Evolutionary conservation across 2,113 vertebrate genomes (phyloP).

Genomic region (Galeopterus variegatus): DNA sequence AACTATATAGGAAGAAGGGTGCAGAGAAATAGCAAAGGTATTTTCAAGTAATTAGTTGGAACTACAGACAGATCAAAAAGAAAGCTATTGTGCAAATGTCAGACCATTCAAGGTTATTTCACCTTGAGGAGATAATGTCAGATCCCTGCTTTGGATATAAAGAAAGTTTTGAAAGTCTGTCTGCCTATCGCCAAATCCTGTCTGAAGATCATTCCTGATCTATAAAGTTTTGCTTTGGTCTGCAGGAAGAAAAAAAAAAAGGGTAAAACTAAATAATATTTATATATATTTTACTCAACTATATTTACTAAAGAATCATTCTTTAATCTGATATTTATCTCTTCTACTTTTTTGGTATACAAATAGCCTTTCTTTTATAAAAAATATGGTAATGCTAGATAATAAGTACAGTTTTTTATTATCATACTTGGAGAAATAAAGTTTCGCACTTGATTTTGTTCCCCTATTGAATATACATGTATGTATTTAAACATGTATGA

Average conservation of each 20-base stretch:
- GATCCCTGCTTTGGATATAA: conserved; percentile 65
- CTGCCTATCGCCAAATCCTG: conserved; percentile 32
- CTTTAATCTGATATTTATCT: conserved; percentile 26
- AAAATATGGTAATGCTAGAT: not conserved
- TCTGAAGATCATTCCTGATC: conserved; percentile 37
- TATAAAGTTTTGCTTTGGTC: not conserved
- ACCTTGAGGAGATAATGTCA: conserved; percentile 80
- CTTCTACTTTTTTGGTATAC: not conserved
- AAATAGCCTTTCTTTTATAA: conserved; percentile 32
- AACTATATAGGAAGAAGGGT: conserved; percentile 71
- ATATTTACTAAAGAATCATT: conserved; percentile 29
- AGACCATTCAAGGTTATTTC: conserved; percentile 75
- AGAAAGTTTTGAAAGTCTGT: conserved; percentile 65
- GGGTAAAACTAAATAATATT: conserved; percentile 33
- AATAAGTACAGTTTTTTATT: not conserved
- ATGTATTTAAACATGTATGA: not conserved
- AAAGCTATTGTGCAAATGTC: conserved; percentile 83
- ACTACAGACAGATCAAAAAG: conserved; percentile 77
- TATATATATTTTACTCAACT: conserved; percentile 10
- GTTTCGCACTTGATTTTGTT: not conserved
- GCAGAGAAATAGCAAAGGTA: conserved; percentile 73
- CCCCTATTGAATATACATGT: not conserved
- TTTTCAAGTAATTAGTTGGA: conserved; percentile 82
- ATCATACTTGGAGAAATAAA: conserved; percentile 34
- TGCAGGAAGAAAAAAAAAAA: not conserved